These are phyloP conservation scores for Hypomecis atomaria DNA, from an alignment of 2,888 invertebrate genomes.

Conservation along the genomic window DNA sequence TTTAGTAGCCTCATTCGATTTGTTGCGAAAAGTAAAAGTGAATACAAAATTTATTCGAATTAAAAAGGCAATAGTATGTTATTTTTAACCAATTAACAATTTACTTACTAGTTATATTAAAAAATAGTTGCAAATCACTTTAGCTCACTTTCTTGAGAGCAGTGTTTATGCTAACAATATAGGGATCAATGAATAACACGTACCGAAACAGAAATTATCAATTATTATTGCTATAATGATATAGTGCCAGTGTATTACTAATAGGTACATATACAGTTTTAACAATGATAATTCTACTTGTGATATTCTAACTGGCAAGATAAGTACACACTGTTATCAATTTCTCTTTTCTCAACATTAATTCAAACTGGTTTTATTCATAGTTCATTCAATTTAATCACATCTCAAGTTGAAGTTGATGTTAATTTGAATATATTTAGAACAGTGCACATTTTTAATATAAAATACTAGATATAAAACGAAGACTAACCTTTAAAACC, in stretches of 20 bases:
- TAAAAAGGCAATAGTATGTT: no score
- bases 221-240: conserved; percentile 2
- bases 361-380: not conserved
- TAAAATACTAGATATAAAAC: not conserved
- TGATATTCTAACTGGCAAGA: conserved; percentile 25
- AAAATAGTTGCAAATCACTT: no score
- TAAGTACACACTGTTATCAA: conserved; percentile 1
- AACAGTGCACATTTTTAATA: conserved; percentile 4
- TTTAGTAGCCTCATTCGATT: no score
- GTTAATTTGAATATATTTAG: not conserved
- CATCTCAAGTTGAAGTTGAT: not conserved
- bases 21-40: no score
- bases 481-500: conserved; percentile 8
- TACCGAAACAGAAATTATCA: no score
- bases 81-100: no score
- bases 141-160: no score
- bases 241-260: conserved; percentile 6
- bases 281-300: not conserved
- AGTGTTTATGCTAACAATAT: no score
- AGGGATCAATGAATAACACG: no score
- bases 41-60: no score
- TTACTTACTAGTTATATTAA: no score
- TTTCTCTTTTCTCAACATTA: not conserved
- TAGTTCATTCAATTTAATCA: not conserved
- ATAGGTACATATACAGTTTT: conserved; percentile 9